Conservation (phyloP, 2,888 invertebrate genomes). For the Cybosia mesomella region DNA sequence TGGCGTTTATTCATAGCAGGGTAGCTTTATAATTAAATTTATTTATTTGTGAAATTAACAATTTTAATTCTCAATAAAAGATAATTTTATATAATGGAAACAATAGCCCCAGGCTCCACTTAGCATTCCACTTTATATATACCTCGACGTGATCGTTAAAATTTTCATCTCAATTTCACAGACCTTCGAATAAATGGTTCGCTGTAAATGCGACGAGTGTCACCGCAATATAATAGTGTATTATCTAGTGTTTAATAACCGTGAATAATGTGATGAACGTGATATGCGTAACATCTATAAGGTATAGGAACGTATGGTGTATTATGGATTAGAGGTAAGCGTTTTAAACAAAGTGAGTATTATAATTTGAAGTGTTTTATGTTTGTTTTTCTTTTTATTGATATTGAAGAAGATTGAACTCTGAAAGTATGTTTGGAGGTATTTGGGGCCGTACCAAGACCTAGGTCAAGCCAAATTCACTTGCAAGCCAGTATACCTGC, state of each 20-base stretch:
- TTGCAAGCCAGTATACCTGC: too few species aligned
- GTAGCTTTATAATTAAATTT: too few species aligned
- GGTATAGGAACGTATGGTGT: background rate
- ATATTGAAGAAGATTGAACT: background rate
- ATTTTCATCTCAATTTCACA: constrained; percentile 16
- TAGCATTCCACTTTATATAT: background rate
- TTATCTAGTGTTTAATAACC: constrained; percentile 20
- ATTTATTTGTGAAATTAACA: too few species aligned
- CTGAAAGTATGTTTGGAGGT: background rate
- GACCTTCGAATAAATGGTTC: constrained; percentile 1
- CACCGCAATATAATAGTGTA: constrained; percentile 15
- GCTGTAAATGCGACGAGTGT: background rate
- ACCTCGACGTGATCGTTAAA: background rate
- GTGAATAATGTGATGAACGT: constrained; percentile 27
- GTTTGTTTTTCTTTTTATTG: background rate
- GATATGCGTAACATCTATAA: constrained; percentile 3
- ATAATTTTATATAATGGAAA: too few species aligned
- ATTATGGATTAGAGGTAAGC: background rate
- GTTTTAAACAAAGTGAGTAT: background rate
- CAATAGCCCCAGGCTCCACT: background rate
- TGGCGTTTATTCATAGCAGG: too few species aligned
- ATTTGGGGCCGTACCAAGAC: background rate
- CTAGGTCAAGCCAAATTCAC: too few species aligned
- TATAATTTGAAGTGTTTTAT: background rate
- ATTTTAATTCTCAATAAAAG: too few species aligned